Base-by-base conservation (phyloP, 2,888 invertebrate species). In the Odontocerum albicorne region DNA sequence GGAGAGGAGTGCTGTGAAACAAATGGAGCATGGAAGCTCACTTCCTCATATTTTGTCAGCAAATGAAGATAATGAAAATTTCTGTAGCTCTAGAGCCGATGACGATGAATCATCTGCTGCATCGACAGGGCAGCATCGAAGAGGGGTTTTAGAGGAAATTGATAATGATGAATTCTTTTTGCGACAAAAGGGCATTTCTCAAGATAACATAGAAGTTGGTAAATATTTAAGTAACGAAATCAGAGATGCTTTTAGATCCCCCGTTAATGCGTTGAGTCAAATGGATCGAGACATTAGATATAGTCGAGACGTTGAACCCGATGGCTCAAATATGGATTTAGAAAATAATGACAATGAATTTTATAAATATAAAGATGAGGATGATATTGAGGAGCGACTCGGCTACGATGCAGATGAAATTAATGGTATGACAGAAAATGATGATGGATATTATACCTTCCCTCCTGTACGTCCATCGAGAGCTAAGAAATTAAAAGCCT, bases 111-210 rank as follows among this genome's bases (percentile, higher is more conserved):
- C 84, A 0, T 83, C 83, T 1, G 81, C 81, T 1, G 84, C 84
- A 61, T 84, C 84, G 0, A 71, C 72, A 20, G 80, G 79, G 38
- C 66, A 75, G 21, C 70, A 76, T 17, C 74, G 83, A 45, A 80
- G 79, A 45, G 85, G 86, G 0, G 86, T 90, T 2, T 82, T 92
- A 65, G 92, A 92, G 73, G 90, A 92, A 75, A 88, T 92, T 62
- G 87, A 91, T 67, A 88, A 90, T 36, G 92, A 92, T 70, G 91
- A 92, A 74, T 92, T 92, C 75, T 90, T 91, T 69, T 77, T 92
- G 58, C 81, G 91, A 63, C 87, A 88, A 70, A 86, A 88, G 68
- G 91, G 90, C 59, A 86, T 90, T 66, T 90, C 90, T 61, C 86
- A 86, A 66, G 90, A 90, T 71, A 87, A 90, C 73, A 88, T 90